Percentiles rank a stretch among this genome's conserved stretches.
Evolutionary conservation across 2,888 invertebrate genomes (phyloP).

Genomic region (Spilosoma lubricipeda): DNA sequence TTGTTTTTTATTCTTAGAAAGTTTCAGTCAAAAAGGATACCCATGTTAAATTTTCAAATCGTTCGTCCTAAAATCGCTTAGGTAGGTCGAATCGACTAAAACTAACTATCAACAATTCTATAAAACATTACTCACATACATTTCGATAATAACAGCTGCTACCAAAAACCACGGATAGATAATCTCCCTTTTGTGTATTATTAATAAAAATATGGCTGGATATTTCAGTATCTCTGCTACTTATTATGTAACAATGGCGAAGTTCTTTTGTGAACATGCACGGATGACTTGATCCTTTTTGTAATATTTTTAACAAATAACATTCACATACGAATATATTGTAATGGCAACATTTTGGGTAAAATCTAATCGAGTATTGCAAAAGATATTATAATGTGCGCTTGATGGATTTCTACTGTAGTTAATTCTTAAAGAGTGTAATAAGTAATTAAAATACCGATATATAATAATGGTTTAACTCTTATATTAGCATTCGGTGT

Average conservation of each 20-base stretch:
- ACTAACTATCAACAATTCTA: conserved; percentile 25
- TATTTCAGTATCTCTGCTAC: conserved; percentile 77
- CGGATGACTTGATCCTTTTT: conserved; percentile 76
- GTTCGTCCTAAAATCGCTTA: not conserved
- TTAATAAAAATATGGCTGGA: conserved; percentile 85
- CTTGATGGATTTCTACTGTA: not conserved
- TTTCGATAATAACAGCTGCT: conserved; percentile 74
- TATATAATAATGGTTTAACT: too few relatives aligned
- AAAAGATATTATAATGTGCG: not conserved
- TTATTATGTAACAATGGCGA: conserved; percentile 77
- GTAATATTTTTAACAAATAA: conserved; percentile 66
- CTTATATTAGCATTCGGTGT: too few relatives aligned
- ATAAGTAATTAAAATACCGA: not conserved
- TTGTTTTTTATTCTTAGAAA: too few relatives aligned
- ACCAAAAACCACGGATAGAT: conserved; percentile 75
- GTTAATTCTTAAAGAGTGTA: not conserved
- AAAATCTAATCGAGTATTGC: conserved; percentile 7
- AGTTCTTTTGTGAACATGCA: conserved; percentile 76
- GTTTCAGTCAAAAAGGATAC: too few relatives aligned
- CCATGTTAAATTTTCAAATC: not conserved
- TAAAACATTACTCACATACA: conserved; percentile 31
- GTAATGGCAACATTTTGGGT: conserved; percentile 20
- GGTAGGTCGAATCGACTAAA: not conserved
- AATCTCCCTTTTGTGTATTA: conserved; percentile 84
- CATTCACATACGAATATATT: conserved; percentile 39